phyloP scores from a whole-genome alignment of 2,888 invertebrate species.

The Agapostemon virescens region DNA sequence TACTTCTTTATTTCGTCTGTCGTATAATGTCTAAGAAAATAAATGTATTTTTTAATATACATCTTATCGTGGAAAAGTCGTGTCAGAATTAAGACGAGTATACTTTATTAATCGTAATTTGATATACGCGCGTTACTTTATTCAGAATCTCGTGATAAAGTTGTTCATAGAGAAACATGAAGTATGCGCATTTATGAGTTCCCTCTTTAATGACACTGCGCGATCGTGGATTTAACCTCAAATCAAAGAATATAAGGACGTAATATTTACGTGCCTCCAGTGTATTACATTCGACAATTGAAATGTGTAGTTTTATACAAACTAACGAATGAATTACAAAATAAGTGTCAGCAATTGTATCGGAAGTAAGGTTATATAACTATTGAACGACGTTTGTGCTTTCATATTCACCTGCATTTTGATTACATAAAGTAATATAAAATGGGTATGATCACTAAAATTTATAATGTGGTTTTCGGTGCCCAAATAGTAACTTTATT shows the following conservation, averaged over 20 bases:
- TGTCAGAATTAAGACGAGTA: no score
- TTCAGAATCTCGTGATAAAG: no score
- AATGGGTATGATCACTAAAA: not conserved
- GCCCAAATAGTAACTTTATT: accelerated
- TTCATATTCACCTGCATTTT: not conserved
- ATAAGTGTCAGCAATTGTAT: not conserved
- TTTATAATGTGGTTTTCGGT: not conserved
- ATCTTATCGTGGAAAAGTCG: no score
- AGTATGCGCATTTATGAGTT: no score
- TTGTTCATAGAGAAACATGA: not conserved
- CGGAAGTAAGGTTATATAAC: not conserved
- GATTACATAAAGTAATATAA: not conserved
- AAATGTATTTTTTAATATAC: no score
- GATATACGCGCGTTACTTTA: no score
- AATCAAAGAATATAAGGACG: not conserved
- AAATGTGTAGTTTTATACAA: not conserved
- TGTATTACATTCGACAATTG: not conserved
- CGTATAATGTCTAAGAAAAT: no score
- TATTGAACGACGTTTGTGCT: not conserved
- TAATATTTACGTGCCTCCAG: not conserved
- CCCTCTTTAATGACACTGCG: not conserved
- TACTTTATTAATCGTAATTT: no score
- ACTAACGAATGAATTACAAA: not conserved
- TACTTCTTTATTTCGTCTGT: no score
- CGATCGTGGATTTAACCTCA: not conserved